A percentile compares a stretch with the other conserved stretches of the same genome.
Evolutionary conservation across 2,888 invertebrate genomes (phyloP).

Genomic region (Meandrusa payeni): DNA sequence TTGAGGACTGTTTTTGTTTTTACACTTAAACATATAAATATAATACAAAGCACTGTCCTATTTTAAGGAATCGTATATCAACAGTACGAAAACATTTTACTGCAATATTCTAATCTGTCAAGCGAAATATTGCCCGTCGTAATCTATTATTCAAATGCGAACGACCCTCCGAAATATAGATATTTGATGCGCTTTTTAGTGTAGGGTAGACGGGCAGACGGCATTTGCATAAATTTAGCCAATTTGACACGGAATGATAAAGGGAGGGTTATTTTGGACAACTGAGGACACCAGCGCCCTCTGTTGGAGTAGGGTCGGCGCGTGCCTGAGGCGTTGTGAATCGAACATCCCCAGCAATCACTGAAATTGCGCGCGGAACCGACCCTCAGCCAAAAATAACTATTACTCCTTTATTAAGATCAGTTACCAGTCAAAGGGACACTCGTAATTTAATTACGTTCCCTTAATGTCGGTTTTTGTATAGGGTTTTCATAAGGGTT

Average conservation of each 20-base stretch:
- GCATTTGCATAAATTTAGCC: slow-evolving; percentile 76
- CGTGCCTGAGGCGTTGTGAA: slow-evolving; percentile 25
- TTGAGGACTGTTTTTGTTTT: no score
- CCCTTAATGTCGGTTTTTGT: slow-evolving; percentile 56
- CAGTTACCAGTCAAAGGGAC: slow-evolving; percentile 68
- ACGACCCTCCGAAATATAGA: slow-evolving; percentile 61
- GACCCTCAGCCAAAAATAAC: slow-evolving; percentile 64
- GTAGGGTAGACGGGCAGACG: slow-evolving; percentile 42
- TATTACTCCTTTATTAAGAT: slow-evolving; percentile 76
- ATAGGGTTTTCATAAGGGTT: slow-evolving; percentile 41
- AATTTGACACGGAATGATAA: slow-evolving; percentile 62
- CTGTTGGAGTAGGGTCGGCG: slow-evolving; percentile 20
- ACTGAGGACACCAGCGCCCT: slow-evolving; percentile 16
- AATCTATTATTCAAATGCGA: slow-evolving; percentile 57
- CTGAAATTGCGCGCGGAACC: slow-evolving; percentile 58
- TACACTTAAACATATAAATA: no score
- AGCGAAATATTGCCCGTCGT: slow-evolving; percentile 28
- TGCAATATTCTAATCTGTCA: slow-evolving; percentile 19
- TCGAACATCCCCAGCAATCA: slow-evolving; percentile 38
- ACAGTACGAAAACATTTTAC: no score
- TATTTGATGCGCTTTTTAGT: slow-evolving; percentile 61
- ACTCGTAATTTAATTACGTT: slow-evolving; percentile 73
- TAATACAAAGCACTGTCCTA: no score
- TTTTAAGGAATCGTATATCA: no score
- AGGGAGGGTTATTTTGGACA: slow-evolving; percentile 26